Conservation (phyloP, 2,888 invertebrate genomes). For the Apamea crenata region DNA sequence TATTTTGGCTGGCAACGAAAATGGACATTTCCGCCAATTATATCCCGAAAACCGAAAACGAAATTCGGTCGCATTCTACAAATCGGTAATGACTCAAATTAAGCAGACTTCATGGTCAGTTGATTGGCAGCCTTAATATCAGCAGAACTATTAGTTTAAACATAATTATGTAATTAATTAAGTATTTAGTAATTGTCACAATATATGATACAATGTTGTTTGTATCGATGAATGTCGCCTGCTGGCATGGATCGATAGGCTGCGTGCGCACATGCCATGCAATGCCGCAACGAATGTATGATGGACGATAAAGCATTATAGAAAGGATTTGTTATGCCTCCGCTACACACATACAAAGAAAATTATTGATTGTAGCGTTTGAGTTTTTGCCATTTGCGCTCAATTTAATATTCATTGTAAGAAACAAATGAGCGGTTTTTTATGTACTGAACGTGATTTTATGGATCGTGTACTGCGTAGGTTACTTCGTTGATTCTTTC, state of each 20-base stretch:
- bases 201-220: slow-evolving; percentile 16
- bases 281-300: slow-evolving; percentile 62
- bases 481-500: background rate
- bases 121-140: slow-evolving; percentile 6
- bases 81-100: background rate
- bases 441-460: slow-evolving; percentile 58
- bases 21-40: background rate
- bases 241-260: slow-evolving; percentile 32
- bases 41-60: background rate
- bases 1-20: background rate
- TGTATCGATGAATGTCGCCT: slow-evolving; percentile 36
- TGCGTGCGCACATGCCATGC: slow-evolving; percentile 38
- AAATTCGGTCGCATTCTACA: background rate
- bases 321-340: slow-evolving; percentile 67
- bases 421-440: slow-evolving; percentile 55
- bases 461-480: slow-evolving; percentile 41
- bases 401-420: slow-evolving; percentile 64
- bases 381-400: slow-evolving; percentile 57
- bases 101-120: background rate
- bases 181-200: background rate
- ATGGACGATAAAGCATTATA: slow-evolving; percentile 62
- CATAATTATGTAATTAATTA: background rate
- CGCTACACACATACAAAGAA: slow-evolving; percentile 56
- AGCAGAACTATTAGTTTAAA: background rate
- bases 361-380: slow-evolving; percentile 53